Base-by-base conservation (phyloP, 2,797 vertebrate genomes). In the Etheostoma nigrum region DNA sequence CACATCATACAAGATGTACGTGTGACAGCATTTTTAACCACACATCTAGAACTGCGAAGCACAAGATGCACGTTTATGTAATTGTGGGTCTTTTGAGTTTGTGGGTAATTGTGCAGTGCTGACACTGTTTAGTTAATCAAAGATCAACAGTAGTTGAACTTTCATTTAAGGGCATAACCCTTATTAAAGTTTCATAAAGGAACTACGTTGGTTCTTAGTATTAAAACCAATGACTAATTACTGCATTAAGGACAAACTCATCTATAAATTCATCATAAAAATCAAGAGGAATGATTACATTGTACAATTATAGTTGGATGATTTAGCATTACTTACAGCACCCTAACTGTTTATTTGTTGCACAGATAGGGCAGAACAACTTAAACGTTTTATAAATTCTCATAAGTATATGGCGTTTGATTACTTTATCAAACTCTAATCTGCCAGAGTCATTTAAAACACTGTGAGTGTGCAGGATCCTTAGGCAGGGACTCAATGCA, bases 81-180 rank as follows among this genome's bases (percentile, higher is more conserved):
- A 64, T 51, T 55, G 51, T 47, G 27, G 33, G 23, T 72, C 58
- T 51, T 66, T 66, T 69, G 53, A 61, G 62, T 57, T 7, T 52
- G 25, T 57, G 23, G 51, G 13, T 2, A 19, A 45, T 55, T 74
- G 59, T 23, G 63, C 6, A 47, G 47, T 19, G 40, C 42, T n/a
- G 48, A 61, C 16, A 69, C 19, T 30, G 49, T 51, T 67, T 61
- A 51, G 30, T 11, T 73, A 69, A 60, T 54, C 48, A 71, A 30
- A 30, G 44, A 74, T 51, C 21, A 47, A 23, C 18, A 21, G 42
- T 23, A 57, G 49, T 70, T 55, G 30, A 52, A 71, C 42, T 12
- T 62, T 66, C 0, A 54, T 30, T 30, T 42, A 27, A 62, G 25
- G 61, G 36, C 33, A 60, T 74, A 55, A 55, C 42, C 33, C 54